These are phyloP conservation scores for Drosophila elegans DNA, from an alignment of 1,140 invertebrate species.

Conservation along the genomic window DNA sequence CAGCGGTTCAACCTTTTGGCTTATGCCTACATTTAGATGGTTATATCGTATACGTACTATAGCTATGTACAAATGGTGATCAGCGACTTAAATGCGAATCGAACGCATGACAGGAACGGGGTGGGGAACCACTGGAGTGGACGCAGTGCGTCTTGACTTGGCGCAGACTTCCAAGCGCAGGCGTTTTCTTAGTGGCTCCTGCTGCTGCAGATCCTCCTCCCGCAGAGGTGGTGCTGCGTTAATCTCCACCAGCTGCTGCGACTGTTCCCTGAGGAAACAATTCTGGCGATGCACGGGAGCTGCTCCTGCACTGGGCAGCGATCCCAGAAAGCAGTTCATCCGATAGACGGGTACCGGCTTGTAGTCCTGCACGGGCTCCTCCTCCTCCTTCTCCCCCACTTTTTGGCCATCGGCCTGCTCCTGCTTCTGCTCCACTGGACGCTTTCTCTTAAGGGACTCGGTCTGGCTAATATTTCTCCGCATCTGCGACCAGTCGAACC, in stretches of 20 bases:
- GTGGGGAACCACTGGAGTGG: neutral
- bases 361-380: slow-evolving; percentile 39
- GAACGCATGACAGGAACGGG: slow-evolving; percentile 26
- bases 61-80: slow-evolving; percentile 18
- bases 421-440: slow-evolving; percentile 8
- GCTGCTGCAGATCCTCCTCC: neutral
- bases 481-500: slow-evolving; percentile 62
- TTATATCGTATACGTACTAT: slow-evolving; percentile 11
- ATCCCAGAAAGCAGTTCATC: slow-evolving; percentile 76
- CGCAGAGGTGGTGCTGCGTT: neutral
- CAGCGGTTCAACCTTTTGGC: slow-evolving; percentile 36
- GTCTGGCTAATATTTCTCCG: slow-evolving; percentile 26
- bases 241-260: slow-evolving; percentile 10
- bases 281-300: slow-evolving; percentile 46
- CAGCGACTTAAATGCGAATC: slow-evolving; percentile 51
- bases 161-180: slow-evolving; percentile 27
- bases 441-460: slow-evolving; percentile 22
- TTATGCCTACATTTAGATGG: slow-evolving; percentile 5
- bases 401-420: neutral
- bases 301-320: slow-evolving; percentile 34
- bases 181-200: slow-evolving; percentile 34
- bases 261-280: slow-evolving; percentile 23
- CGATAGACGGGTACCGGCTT: slow-evolving; percentile 66
- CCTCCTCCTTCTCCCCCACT: neutral
- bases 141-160: slow-evolving; percentile 15